Conservation (phyloP, 2,113 vertebrate genomes). For the Vireo altiloquus region DNA sequence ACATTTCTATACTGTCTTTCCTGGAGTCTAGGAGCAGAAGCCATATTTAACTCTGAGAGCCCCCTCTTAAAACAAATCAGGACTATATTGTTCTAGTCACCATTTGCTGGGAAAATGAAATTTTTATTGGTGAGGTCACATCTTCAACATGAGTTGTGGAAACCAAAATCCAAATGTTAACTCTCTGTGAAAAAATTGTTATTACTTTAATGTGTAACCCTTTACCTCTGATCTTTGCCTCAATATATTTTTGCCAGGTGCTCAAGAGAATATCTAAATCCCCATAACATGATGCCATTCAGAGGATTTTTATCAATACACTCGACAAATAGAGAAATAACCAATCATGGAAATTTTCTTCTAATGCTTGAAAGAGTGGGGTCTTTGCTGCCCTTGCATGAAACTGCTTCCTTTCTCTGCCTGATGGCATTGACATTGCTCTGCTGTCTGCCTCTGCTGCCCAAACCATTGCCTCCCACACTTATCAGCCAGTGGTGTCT, state of each 20-base stretch:
- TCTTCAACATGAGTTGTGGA: neutral
- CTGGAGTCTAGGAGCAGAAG: neutral
- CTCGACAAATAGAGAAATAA: neutral
- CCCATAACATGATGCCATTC: neutral
- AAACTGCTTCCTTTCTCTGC: neutral
- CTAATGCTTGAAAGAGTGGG: neutral
- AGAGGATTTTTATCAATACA: neutral
- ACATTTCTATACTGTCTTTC: neutral
- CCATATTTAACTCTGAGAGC: neutral
- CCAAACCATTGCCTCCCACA: neutral
- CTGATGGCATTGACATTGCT: neutral
- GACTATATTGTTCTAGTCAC: neutral
- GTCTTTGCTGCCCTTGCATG: neutral
- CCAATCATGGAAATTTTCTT: neutral
- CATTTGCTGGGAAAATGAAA: neutral
- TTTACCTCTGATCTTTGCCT: neutral
- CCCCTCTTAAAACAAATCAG: neutral
- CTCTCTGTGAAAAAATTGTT: neutral
- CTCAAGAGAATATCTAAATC: neutral
- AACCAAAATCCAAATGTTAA: neutral
- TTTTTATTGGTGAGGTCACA: neutral
- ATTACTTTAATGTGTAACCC: neutral
- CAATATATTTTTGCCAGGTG: neutral
- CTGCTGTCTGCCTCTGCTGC: neutral
- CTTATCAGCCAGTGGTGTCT: neutral